Percentiles rank a stretch among this genome's conserved stretches.
Evolutionary conservation across 2,888 invertebrate species (phyloP).

Genomic region (Tubulanus polymorphus): DNA sequence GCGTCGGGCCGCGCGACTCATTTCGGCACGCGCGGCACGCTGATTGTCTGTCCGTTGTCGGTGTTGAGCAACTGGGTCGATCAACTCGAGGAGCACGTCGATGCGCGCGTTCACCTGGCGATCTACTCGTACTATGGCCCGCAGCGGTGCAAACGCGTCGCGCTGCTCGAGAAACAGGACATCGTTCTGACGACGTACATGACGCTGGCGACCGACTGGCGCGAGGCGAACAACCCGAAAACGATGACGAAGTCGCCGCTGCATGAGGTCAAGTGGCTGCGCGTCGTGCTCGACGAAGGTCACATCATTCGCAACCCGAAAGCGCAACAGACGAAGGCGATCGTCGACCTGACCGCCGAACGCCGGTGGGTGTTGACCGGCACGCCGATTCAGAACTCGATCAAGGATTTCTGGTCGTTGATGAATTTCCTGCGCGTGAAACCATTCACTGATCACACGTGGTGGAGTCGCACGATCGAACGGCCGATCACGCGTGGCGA

Average conservation of each 20-base stretch:
- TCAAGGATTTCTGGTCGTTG: conserved; percentile 95
- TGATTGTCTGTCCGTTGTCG: conserved; percentile 32
- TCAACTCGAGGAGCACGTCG: conserved; percentile 30
- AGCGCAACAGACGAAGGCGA: conserved; percentile 88
- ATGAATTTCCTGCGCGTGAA: conserved; percentile 79
- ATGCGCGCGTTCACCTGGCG: conserved; percentile 24
- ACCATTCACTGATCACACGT: conserved; percentile 29
- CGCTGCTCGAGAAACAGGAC: conserved; percentile 26
- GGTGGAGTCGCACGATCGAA: conserved; percentile 32
- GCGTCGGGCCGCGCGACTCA: conserved; percentile 10
- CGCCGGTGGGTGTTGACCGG: conserved; percentile 57
- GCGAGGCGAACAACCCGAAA: conserved; percentile 13
- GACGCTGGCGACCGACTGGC: conserved; percentile 25
- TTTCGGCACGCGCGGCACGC: conserved; percentile 25
- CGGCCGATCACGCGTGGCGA: conserved; percentile 26
- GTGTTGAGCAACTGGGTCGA: conserved; percentile 34
- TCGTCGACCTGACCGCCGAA: conserved; percentile 26
- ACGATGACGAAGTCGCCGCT: no score
- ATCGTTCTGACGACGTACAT: conserved; percentile 33
- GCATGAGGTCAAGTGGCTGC: conserved; percentile 83
- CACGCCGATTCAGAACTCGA: conserved; percentile 87
- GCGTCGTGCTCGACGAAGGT: conserved; percentile 99
- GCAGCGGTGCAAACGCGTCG: conserved; percentile 19
- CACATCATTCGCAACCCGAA: conserved; percentile 99
- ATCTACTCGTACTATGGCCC: conserved; percentile 31